Evolutionary conservation across 2,888 invertebrate genomes (phyloP), one percentile per base, ranked within the genome.

Genomic region (Amiota mariae): DNA sequence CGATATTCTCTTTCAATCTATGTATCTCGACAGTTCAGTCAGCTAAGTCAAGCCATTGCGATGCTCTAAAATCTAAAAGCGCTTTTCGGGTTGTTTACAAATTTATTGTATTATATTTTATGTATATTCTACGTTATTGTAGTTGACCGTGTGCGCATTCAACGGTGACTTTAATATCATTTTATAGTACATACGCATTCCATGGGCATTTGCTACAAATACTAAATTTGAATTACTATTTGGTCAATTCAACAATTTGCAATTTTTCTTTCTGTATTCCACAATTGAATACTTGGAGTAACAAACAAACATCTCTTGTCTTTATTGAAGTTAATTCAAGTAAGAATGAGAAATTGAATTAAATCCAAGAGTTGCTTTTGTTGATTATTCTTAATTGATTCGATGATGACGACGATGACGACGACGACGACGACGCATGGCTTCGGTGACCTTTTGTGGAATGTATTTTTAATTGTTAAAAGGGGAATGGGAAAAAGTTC

Each of bases 371-470:
- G 54, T 24, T 24, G 54, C 24, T 48, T 47, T 68, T 68, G 54
- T 68, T 68, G 54, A 68, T 68, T 68, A n/a, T 68, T 68, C 24
- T 68, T 68, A 68, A 68, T 68, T 68, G 67, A 11, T 66, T 51
- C 20, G 24, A 24, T 68, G 67, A 68, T 24, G 67, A 36, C n/a
- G n/a, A n/a, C n/a, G n/a, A n/a, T n/a, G 24, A 24, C 54, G 67
- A 68, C n/a, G 67, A 36, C 20, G 24, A 24, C 54, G 67, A 68
- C n/a, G 67, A 36, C 15, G 59, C 54, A n/a, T n/a, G 1, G 8
- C 54, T 51, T 51, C 12, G n/a, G 4, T 36, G 36, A 36, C 36
- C 36, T 36, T 36, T 36, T 36, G 36, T 36, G 36, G 36, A 36
- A 36, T 36, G 36, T 36, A 36, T 36, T 36, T 36, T 36, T 36